Conservation (phyloP, 2,797 vertebrate genomes). For the Neosalanx taihuensis region DNA sequence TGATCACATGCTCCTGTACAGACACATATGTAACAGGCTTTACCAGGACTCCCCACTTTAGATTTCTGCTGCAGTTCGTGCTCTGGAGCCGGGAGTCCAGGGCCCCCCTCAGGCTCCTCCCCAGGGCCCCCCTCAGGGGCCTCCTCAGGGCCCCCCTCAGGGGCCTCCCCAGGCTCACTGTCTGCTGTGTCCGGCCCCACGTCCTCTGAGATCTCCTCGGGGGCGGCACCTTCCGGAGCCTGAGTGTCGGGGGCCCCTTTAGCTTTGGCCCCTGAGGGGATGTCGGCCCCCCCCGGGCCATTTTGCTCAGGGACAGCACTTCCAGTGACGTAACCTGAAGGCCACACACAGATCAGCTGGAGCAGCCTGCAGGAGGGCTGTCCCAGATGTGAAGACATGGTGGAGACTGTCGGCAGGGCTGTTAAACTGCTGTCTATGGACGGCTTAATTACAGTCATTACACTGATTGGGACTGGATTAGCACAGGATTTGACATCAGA, state of each 20-base stretch:
- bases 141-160: slow-evolving; percentile 15
- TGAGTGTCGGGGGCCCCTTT: slow-evolving; percentile 7
- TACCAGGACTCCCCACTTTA: slow-evolving; percentile 42
- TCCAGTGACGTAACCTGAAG: slow-evolving; percentile 63
- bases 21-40: slow-evolving; percentile 31
- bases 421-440: too few relatives aligned
- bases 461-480: too few relatives aligned
- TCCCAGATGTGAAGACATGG: too few relatives aligned
- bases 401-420: too few relatives aligned
- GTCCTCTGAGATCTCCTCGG: slow-evolving; percentile 22
- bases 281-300: slow-evolving; percentile 38
- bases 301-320: slow-evolving; percentile 51
- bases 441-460: too few relatives aligned
- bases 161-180: background rate
- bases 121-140: slow-evolving; percentile 15
- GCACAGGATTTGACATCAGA: too few relatives aligned
- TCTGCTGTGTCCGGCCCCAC: slow-evolving; percentile 6
- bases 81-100: slow-evolving; percentile 35
- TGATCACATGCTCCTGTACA: slow-evolving; percentile 2
- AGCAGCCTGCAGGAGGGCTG: too few relatives aligned
- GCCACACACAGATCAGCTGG: slow-evolving; percentile 41
- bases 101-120: slow-evolving; percentile 31
- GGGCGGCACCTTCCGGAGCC: slow-evolving; percentile 24
- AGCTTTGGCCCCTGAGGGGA: slow-evolving; percentile 32
- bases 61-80: slow-evolving; percentile 11